phyloP scores from a whole-genome alignment of 2,797 vertebrate genomes.

The Crossoptilon crossoptilon region DNA sequence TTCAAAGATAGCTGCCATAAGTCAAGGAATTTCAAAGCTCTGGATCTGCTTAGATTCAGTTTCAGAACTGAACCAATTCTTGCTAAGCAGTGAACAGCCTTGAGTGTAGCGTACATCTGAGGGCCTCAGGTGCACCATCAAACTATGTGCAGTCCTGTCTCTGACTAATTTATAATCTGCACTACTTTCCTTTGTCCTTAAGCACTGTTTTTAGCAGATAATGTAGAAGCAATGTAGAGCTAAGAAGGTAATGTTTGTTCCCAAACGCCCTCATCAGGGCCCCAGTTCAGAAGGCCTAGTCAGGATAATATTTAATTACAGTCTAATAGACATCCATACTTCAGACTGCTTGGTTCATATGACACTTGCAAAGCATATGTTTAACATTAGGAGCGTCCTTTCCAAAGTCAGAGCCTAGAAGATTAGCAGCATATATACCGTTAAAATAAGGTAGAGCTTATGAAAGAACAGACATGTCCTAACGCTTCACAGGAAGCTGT shows the following conservation, averaged over 20 bases:
- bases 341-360: not conserved
- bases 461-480: not conserved
- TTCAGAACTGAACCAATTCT: not conserved
- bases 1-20: not conserved
- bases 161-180: not conserved
- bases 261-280: not conserved
- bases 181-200: not conserved
- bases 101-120: not conserved
- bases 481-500: not conserved
- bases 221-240: not conserved
- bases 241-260: not conserved
- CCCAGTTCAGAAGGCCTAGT: not conserved
- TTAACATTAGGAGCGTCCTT: slow-evolving; percentile 21
- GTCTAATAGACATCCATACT: not conserved
- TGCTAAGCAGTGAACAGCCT: not conserved
- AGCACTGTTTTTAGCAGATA: not conserved
- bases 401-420: slow-evolving; percentile 5
- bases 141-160: not conserved
- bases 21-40: not conserved
- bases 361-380: not conserved
- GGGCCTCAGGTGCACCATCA: not conserved
- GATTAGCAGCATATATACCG: not conserved
- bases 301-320: not conserved
- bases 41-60: not conserved
- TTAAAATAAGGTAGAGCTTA: not conserved